phyloP scores from a whole-genome alignment of 2,888 invertebrate genomes.

The Eristalis intricaria region DNA sequence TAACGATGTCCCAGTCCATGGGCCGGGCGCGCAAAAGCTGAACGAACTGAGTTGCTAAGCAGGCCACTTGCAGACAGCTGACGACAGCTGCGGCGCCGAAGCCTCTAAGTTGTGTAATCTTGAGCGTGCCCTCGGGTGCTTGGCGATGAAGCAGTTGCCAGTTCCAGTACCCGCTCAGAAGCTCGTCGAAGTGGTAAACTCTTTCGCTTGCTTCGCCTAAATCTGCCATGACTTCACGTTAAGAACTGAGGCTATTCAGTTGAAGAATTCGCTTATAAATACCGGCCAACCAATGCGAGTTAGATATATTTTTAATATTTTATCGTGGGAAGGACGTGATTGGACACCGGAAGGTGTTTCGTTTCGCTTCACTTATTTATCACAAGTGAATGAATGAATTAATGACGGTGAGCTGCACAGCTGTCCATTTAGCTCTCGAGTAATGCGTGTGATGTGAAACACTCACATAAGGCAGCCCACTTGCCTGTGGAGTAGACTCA shows the following conservation, averaged over 20 bases:
- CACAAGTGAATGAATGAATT: too few relatives aligned
- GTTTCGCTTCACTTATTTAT: too few relatives aligned
- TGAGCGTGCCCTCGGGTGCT: background rate
- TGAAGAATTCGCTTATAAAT: background rate
- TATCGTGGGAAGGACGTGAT: too few relatives aligned
- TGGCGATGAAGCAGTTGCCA: background rate
- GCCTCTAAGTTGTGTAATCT: background rate
- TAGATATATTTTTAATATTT: too few relatives aligned
- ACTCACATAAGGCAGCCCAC: too few relatives aligned
- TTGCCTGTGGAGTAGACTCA: too few relatives aligned
- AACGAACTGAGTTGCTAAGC: background rate
- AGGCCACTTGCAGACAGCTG: background rate
- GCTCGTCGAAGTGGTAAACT: background rate
- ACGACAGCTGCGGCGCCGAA: background rate
- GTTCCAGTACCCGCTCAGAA: background rate
- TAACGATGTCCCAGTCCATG: background rate
- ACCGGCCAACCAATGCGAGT: too few relatives aligned
- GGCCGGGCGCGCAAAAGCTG: background rate
- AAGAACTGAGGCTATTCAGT: background rate
- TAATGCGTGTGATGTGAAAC: too few relatives aligned
- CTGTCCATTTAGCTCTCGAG: too few relatives aligned
- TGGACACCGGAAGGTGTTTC: too few relatives aligned
- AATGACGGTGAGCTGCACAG: too few relatives aligned
- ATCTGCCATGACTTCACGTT: background rate
- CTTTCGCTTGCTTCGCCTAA: background rate